Conservation (phyloP, 64 coral and sea anemone genomes). For the Montipora cactus region DNA sequence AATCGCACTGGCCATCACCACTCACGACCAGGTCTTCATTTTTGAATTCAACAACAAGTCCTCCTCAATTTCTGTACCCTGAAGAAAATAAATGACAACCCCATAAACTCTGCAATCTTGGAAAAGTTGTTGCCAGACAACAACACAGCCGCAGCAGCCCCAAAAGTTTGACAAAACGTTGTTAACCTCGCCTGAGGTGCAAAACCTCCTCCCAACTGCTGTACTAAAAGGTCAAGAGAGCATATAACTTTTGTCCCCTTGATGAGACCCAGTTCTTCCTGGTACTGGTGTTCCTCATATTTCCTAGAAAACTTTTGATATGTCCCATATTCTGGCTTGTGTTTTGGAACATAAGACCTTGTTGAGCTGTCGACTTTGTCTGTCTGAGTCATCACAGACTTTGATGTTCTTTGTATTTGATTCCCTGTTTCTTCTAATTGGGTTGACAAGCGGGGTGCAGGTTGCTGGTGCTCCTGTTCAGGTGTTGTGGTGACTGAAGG, state of each 20-base stretch:
- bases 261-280: slow-evolving; percentile 40
- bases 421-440: no score
- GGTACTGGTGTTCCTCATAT: not conserved
- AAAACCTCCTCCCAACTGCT: slow-evolving; percentile 28
- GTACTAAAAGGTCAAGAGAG: slow-evolving; percentile 6
- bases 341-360: not conserved
- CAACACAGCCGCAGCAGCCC: slow-evolving; percentile 13
- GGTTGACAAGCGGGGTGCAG: no score
- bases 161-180: slow-evolving; percentile 35
- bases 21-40: slow-evolving; percentile 24
- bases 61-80: slow-evolving; percentile 34
- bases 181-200: slow-evolving; percentile 11
- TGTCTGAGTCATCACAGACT: no score
- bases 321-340: not conserved
- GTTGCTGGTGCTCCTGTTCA: no score
- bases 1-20: slow-evolving; percentile 66
- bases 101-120: slow-evolving; percentile 45
- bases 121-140: slow-evolving; percentile 65
- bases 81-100: slow-evolving; percentile 33
- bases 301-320: not conserved
- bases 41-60: slow-evolving; percentile 16
- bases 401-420: no score
- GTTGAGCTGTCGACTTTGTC: no score
- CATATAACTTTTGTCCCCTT: slow-evolving; percentile 63
- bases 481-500: no score